Conservation (phyloP, 2,797 vertebrate genomes). For the Acridotheres tristis region DNA sequence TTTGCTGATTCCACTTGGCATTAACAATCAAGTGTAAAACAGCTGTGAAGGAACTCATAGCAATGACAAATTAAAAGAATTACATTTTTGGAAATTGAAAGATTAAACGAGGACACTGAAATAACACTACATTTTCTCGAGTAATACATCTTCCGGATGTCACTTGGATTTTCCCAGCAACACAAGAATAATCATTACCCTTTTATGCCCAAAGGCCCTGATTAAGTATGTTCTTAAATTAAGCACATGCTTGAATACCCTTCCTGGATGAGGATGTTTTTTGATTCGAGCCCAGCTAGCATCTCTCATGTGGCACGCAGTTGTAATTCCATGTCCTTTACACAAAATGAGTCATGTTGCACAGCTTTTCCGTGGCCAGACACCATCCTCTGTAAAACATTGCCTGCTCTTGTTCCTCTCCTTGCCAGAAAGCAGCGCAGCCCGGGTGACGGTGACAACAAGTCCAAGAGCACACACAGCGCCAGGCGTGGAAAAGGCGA, state of each 20-base stretch:
- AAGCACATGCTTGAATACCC: slow-evolving; percentile 52
- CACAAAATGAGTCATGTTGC: slow-evolving; percentile 35
- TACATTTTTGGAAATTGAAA: slow-evolving; percentile 40
- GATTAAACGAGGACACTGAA: slow-evolving; percentile 44
- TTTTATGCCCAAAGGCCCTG: slow-evolving; percentile 40
- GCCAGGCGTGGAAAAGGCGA: not conserved
- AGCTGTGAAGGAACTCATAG: slow-evolving; percentile 42
- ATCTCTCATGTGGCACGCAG: slow-evolving; percentile 15
- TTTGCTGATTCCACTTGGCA: slow-evolving; percentile 43
- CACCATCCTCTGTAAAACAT: not conserved
- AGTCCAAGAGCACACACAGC: not conserved
- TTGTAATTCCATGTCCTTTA: slow-evolving; percentile 41
- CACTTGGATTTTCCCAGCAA: slow-evolving; percentile 43
- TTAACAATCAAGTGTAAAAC: slow-evolving; percentile 24
- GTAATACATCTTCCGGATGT: slow-evolving; percentile 49
- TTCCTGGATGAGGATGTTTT: slow-evolving; percentile 39
- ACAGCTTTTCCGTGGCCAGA: slow-evolving; percentile 39
- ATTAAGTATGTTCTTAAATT: slow-evolving; percentile 53
- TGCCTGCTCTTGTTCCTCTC: slow-evolving; percentile 7
- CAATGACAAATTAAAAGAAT: slow-evolving; percentile 41
- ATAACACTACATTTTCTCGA: not conserved
- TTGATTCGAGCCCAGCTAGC: not conserved
- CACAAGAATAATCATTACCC: slow-evolving; percentile 36
- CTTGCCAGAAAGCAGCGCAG: not conserved
- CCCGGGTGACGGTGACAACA: not conserved